phyloP scores from a whole-genome alignment of 2,113 vertebrate genomes.

The Amazona guildingii region DNA sequence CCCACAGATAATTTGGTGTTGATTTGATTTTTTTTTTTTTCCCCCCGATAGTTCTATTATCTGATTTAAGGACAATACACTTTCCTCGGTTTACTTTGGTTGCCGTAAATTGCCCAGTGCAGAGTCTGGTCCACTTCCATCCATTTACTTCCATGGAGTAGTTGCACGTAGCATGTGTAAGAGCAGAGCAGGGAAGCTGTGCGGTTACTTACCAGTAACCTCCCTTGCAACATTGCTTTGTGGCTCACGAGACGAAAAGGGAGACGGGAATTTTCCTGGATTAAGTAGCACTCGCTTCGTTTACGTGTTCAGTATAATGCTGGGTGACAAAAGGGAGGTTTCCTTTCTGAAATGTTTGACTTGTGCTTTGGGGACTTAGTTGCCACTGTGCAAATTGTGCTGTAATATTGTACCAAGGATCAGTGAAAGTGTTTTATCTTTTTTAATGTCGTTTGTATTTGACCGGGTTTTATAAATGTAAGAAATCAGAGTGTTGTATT shows the following conservation, averaged over 20 bases:
- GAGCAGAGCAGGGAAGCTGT: constrained; percentile 7
- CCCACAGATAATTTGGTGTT: not conserved
- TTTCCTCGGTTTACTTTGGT: constrained; percentile 25
- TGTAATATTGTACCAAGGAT: constrained; percentile 75
- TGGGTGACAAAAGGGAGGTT: constrained; percentile 32
- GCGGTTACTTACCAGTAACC: constrained; percentile 18
- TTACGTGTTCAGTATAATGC: constrained; percentile 32
- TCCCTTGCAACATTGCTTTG: constrained; percentile 40
- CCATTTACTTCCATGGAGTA: constrained; percentile 4
- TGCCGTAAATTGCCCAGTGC: constrained; percentile 10
- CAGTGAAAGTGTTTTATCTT: constrained; percentile 80
- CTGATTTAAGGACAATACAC: not conserved
- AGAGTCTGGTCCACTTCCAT: constrained; percentile 50
- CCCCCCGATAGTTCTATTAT: not conserved
- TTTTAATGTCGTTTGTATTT: constrained; percentile 82
- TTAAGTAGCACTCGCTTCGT: constrained; percentile 59
- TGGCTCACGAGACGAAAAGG: constrained; percentile 43
- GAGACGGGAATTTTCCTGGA: constrained; percentile 19
- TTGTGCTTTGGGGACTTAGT: constrained; percentile 59
- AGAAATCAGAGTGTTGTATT: constrained; percentile 82
- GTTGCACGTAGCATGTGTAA: not conserved
- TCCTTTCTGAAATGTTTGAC: constrained; percentile 46
- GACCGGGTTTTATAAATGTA: constrained; percentile 81
- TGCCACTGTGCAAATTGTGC: constrained; percentile 71
- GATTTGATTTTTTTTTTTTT: not conserved